A percentile compares a stretch with the other conserved stretches of the same genome.
Conservation (phyloP, 2,888 invertebrate species). For the Drosophila rubida region DNA sequence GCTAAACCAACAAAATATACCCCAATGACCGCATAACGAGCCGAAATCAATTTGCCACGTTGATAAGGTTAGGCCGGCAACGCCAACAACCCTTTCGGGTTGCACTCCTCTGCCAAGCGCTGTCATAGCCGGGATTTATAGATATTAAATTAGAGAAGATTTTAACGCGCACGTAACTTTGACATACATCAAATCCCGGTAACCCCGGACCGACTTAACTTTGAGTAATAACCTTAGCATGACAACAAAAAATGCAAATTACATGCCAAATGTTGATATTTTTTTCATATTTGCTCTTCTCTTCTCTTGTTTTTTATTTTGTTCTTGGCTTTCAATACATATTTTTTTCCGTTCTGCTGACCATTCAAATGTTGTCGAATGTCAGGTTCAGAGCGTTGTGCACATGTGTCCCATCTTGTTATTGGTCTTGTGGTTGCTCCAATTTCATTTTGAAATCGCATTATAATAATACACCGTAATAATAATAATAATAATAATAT, state of each 20-base stretch:
- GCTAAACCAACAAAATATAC: constrained; percentile 71
- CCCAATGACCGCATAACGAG: constrained; percentile 81
- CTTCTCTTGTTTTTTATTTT: neutral
- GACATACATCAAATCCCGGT: constrained; percentile 72
- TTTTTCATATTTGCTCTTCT: constrained; percentile 6
- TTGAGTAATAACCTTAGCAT: constrained; percentile 48
- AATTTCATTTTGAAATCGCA: constrained; percentile 62
- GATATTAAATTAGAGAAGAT: constrained; percentile 77
- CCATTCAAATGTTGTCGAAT: constrained; percentile 56
- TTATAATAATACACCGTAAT: constrained; percentile 61
- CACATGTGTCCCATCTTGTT: constrained; percentile 57
- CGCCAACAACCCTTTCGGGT: constrained; percentile 26
- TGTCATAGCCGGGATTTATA: constrained; percentile 74
- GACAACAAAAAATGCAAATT: constrained; percentile 63
- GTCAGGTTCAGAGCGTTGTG: constrained; percentile 28
- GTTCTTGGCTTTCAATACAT: constrained; percentile 14
- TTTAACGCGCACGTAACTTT: constrained; percentile 75
- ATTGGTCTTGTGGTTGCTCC: constrained; percentile 52
- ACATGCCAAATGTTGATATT: constrained; percentile 69
- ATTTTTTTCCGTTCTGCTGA: constrained; percentile 43
- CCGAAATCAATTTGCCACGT: constrained; percentile 78
- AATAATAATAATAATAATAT: constrained; percentile 62
- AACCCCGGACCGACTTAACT: constrained; percentile 60
- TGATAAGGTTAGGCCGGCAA: constrained; percentile 68
- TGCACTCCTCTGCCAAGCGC: neutral